These are phyloP conservation scores for Acrocephalus arundinaceus DNA, from an alignment of 2,113 vertebrate species.

Conservation along the genomic window DNA sequence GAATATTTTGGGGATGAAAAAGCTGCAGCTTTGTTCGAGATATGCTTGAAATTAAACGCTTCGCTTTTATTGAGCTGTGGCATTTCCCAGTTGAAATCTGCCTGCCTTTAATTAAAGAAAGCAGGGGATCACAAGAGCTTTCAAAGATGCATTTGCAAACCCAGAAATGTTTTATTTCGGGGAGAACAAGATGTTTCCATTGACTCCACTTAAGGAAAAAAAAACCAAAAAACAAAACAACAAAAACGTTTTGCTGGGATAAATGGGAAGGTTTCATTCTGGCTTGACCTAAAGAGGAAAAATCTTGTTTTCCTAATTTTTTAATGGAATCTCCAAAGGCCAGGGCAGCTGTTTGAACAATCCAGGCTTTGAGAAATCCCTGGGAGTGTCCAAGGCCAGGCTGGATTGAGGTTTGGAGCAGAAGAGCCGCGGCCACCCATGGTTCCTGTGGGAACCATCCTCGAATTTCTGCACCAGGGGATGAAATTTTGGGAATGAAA, in stretches of 20 bases:
- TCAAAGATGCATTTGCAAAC: background rate
- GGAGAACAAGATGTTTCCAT: slow-evolving; percentile 19
- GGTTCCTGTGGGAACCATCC: background rate
- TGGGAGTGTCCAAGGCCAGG: background rate
- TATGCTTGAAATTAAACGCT: background rate
- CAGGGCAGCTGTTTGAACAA: background rate
- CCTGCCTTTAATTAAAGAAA: slow-evolving; percentile 45
- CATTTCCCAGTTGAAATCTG: slow-evolving; percentile 6
- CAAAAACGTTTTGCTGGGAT: background rate
- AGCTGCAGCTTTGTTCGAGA: slow-evolving; percentile 21
- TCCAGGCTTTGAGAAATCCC: background rate
- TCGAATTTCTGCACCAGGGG: background rate
- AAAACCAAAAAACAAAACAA: background rate
- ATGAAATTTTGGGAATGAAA: background rate
- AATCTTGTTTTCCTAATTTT: background rate
- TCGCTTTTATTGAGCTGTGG: background rate
- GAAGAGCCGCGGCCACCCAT: background rate
- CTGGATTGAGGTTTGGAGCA: background rate
- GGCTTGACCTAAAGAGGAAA: background rate
- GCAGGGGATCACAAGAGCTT: background rate
- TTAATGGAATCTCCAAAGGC: background rate
- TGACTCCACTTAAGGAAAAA: background rate
- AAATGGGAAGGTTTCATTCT: background rate
- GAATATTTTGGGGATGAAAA: background rate
- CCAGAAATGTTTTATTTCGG: background rate